Base-by-base conservation (phyloP, 1,140 invertebrate genomes). In the Euura lappo region DNA sequence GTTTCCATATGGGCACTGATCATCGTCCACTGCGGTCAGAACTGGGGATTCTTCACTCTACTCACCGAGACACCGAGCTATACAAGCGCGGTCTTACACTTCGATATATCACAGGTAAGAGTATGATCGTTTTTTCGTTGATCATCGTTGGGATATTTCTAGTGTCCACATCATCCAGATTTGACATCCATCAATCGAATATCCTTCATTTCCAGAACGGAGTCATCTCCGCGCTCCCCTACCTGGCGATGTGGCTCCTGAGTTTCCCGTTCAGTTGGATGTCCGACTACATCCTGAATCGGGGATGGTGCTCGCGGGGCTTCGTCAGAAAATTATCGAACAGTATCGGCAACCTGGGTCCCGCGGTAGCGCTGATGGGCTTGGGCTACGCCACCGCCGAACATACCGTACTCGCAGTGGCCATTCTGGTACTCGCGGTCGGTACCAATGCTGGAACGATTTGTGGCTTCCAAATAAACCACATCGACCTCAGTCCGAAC, bases 31-130 rank as follows among this genome's bases (percentile, higher is more conserved):
- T 94, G 94, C 80, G 92, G 93, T 0, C 94, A 97, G 78, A 94
- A 94, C 79, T 98, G 96, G 97, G 96, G 96, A 1, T 97, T 96
- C 81, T 98, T 96, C 89, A 97, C 95, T 10, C 89, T 99, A 67
- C 89, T 99, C 70, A 97, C 96, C 0, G 93, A 97, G 84, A 94
- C 98, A 76, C 98, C 98, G 0, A 93, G 93, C 0, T 99, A 98
- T 81, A 93, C 99, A 90, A 92, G 92, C 67, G 91, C 93, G 68
- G 93, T 98, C 0, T 88, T 99, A 2, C 87, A 91, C 60, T 95
- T 94, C 78, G 89, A 98, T 71, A 93, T 99, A 45, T 91, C 93
- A 86, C 87, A 90, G 75, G 91, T 91, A 79, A 87, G 75, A 78
- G 28, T 10, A 28, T 7, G 8, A 68, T 51, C 28, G 46, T n/a